phyloP scores from a whole-genome alignment of 2,888 invertebrate species.

The Lochmaea capreae region DNA sequence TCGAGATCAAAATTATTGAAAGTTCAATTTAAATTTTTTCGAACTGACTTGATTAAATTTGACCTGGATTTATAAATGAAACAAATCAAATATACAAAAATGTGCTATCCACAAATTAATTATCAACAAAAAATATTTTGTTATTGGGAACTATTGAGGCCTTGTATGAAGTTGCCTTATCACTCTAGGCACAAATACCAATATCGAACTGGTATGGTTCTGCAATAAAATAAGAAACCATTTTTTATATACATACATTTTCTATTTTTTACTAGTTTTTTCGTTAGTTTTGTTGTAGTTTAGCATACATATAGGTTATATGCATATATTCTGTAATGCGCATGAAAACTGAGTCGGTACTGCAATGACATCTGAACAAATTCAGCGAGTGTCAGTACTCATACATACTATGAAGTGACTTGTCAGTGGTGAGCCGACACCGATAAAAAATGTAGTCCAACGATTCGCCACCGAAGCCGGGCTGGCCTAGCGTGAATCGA shows the following conservation, averaged over 20 bases:
- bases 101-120: constrained; percentile 13
- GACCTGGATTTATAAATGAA: background rate
- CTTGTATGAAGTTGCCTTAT: constrained; percentile 36
- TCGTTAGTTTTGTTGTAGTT: constrained; percentile 36
- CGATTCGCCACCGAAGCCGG: no score
- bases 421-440: no score
- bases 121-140: constrained; percentile 8
- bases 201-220: constrained; percentile 19
- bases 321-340: background rate
- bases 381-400: background rate
- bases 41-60: background rate
- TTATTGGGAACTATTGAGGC: constrained; percentile 26
- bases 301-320: constrained; percentile 28
- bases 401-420: no score
- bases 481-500: no score
- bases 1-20: background rate
- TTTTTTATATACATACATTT: constrained; percentile 29
- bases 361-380: background rate
- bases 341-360: background rate
- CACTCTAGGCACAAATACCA: constrained; percentile 31
- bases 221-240: constrained; percentile 27
- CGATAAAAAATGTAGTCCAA: no score
- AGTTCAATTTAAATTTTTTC: background rate
- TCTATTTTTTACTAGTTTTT: constrained; percentile 27
- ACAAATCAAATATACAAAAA: constrained; percentile 1